Evolutionary conservation across 2,888 invertebrate genomes (phyloP).

Genomic region (Nycteola revayana): DNA sequence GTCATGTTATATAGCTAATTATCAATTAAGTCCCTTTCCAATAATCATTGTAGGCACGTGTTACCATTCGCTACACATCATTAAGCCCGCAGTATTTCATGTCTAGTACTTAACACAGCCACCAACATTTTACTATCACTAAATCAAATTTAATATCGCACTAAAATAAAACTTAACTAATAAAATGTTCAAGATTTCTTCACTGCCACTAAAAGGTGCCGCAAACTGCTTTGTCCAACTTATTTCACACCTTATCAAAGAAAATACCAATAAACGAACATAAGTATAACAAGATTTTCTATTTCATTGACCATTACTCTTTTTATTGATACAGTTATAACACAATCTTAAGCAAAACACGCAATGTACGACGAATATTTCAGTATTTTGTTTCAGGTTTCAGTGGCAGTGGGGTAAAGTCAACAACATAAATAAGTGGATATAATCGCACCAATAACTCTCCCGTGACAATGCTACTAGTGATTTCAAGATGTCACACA

Average conservation of each 20-base stretch:
- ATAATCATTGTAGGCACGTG: too few relatives aligned
- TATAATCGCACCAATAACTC: conserved; percentile 43
- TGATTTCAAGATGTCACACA: conserved; percentile 46
- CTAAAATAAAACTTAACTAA: conserved; percentile 20
- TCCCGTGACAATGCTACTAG: conserved; percentile 37
- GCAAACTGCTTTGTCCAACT: conserved; percentile 28
- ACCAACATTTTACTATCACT: conserved; percentile 21
- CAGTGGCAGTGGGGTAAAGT: conserved; percentile 20
- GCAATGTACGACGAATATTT: conserved; percentile 12
- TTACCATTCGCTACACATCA: too few relatives aligned
- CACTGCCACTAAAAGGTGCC: conserved; percentile 21
- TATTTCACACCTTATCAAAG: conserved; percentile 25
- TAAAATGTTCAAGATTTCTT: conserved; percentile 22
- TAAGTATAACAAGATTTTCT: neutral
- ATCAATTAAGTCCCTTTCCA: too few relatives aligned
- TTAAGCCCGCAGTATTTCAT: too few relatives aligned
- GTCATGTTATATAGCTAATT: too few relatives aligned
- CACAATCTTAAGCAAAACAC: neutral
- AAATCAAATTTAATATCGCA: conserved; percentile 34
- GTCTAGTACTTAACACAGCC: conserved; percentile 13
- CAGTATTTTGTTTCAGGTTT: conserved; percentile 3
- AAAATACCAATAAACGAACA: conserved; percentile 3
- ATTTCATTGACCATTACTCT: conserved; percentile 8
- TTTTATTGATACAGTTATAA: neutral
- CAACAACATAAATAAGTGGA: conserved; percentile 30